Conservation (phyloP, 1,140 invertebrate genomes). For the Caenorhabditis tropicalis region DNA sequence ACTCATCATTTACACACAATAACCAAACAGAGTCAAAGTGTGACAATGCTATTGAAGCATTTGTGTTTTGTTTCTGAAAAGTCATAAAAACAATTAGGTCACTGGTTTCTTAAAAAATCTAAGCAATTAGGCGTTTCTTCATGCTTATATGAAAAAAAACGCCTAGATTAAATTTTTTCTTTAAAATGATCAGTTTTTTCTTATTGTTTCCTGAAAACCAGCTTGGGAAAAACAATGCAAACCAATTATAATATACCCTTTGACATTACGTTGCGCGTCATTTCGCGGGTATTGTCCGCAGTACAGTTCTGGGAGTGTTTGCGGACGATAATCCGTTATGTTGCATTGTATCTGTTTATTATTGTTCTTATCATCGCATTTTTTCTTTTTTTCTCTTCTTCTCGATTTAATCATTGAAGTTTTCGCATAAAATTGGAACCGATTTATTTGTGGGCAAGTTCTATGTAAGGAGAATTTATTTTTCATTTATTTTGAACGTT, state of each 20-base stretch:
- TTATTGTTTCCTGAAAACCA: too few relatives aligned
- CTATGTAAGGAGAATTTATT: too few relatives aligned
- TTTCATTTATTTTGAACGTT: not conserved
- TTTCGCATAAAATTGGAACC: too few relatives aligned
- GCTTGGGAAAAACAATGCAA: not conserved
- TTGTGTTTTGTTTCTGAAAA: not conserved
- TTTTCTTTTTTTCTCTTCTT: not conserved
- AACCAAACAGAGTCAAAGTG: not conserved
- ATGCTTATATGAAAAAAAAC: too few relatives aligned
- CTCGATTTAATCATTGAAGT: too few relatives aligned
- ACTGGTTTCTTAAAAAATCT: too few relatives aligned
- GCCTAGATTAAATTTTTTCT: too few relatives aligned
- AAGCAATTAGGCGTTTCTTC: too few relatives aligned
- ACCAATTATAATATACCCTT: not conserved
- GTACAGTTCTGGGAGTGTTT: not conserved
- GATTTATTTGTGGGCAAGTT: too few relatives aligned
- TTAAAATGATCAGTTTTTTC: too few relatives aligned
- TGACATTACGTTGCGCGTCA: not conserved
- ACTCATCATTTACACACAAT: not conserved
- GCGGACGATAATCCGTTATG: not conserved
- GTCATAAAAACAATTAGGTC: too few relatives aligned
- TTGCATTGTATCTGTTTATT: constrained; percentile 8
- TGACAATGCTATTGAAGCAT: not conserved
- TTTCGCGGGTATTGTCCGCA: not conserved
- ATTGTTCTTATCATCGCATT: not conserved